phyloP scores from a whole-genome alignment of 2,113 vertebrate genomes.

The Stercorarius parasiticus region DNA sequence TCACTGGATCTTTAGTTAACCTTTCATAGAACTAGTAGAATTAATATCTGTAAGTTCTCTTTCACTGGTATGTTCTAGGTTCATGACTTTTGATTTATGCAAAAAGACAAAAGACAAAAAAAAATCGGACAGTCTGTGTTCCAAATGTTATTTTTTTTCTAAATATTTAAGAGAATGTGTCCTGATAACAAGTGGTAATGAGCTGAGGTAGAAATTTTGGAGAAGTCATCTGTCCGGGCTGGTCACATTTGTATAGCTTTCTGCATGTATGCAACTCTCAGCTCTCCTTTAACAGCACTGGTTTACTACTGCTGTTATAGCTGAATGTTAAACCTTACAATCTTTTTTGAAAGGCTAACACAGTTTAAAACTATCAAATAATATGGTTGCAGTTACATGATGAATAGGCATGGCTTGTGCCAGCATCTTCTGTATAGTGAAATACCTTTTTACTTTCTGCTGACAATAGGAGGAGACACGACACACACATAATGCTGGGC shows the following conservation, averaged over 20 bases:
- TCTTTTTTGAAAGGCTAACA: background rate
- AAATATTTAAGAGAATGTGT: background rate
- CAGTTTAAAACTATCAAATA: background rate
- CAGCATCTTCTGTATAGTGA: background rate
- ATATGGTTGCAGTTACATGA: background rate
- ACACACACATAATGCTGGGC: rapidly evolving
- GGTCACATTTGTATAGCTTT: background rate
- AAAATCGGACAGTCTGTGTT: background rate
- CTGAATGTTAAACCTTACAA: background rate
- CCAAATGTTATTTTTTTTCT: background rate
- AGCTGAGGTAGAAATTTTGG: background rate
- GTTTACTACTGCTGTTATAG: background rate
- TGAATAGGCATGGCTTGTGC: background rate
- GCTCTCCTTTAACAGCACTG: background rate
- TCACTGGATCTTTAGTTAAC: background rate
- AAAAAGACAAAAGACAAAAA: background rate
- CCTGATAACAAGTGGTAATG: background rate
- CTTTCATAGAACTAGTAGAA: background rate
- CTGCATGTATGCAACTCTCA: background rate
- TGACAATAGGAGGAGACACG: background rate
- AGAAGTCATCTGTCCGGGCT: background rate
- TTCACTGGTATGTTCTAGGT: background rate
- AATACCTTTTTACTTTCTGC: background rate
- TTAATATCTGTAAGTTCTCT: background rate
- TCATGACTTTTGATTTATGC: background rate